Conservation (phyloP, 37 sponge, comb jelly and placozoan species). For the Halichondria panicea region DNA sequence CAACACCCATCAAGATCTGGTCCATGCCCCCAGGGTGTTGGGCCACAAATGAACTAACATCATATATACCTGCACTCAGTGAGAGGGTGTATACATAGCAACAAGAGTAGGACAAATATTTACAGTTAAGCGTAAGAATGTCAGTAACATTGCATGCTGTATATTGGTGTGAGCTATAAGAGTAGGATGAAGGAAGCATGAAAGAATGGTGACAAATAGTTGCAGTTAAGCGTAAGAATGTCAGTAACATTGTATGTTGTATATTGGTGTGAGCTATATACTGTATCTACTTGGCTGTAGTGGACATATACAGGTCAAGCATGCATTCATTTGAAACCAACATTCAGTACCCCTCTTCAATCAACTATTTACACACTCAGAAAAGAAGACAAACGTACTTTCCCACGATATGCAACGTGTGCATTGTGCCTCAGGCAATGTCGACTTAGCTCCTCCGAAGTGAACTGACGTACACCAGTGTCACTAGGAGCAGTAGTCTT, state of each 20-base stretch:
- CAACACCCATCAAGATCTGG: conserved; percentile 75
- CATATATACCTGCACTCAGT: conserved; percentile 70
- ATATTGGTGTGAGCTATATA: too few species aligned
- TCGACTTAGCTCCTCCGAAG: conserved; percentile 61
- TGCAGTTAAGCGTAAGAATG: too few species aligned
- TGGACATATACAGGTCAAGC: too few species aligned
- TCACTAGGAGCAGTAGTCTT: too few species aligned
- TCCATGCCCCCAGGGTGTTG: conserved; percentile 79
- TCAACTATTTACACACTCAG: too few species aligned
- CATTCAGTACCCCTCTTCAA: too few species aligned
- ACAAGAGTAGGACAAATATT: neutral
- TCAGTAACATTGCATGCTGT: too few species aligned
- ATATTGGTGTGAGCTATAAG: too few species aligned
- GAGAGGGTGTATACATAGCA: conserved; percentile 5
- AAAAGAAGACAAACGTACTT: conserved; percentile 20
- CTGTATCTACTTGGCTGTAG: too few species aligned
- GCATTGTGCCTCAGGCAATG: conserved; percentile 62
- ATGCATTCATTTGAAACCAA: too few species aligned
- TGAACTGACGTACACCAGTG: conserved; percentile 14
- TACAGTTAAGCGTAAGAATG: too few species aligned
- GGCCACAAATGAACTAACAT: conserved; percentile 64
- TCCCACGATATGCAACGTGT: conserved; percentile 66
- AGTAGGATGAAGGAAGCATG: neutral
- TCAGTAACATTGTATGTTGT: too few species aligned
- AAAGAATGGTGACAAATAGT: neutral